Evolutionary conservation across 2,888 invertebrate species (phyloP), one percentile per base, ranked within the genome.

Genomic region (Tinea pellionella): DNA sequence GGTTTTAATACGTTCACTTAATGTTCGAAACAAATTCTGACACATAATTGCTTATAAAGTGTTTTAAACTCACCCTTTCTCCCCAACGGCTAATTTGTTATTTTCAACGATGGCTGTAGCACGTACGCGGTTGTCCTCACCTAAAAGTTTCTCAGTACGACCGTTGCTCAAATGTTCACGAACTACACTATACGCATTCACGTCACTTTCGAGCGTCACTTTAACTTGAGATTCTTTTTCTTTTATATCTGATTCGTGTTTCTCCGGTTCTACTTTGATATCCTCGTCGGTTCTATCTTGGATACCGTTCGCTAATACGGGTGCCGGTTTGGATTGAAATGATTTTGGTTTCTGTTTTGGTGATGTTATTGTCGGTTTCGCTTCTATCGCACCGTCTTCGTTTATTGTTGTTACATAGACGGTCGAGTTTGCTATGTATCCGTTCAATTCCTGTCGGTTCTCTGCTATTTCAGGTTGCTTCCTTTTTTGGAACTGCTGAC

Each of bases 391-490:
- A 63, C 88, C 82, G 78, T 88, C 84, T 67, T 88, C 87, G 77
- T 83, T 84, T 59, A 93, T 91, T 65, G 94, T 94, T 64, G 94
- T 94, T 66, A 94, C 94, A 89, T 94, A 95, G 66, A 95, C 94
- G 61, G 94, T 93, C 61, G 93, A 92, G 74, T 92, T 93, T 74
- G 93, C 93, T 71, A 94, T 93, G 74, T 94, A 92, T 63, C 94
- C 94, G 89, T 94, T 95, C 65, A 94, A 85, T 68, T 94, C 94
- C 66, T 81, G 78, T 60, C 79, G 68, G 68, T 82, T 86, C 62
- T 85, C 85, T 19, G 85, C 78, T 12, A 65, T 15, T 24, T 13
- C 24, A 16, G 53, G 1, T 19, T 18, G 18, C 24, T 18, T 18
- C 3, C 12, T 53, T 53, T 24, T 53, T 24, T 47, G 47, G 37